Conservation (phyloP, 2,888 invertebrate species). For the Alentia gelatinosa region DNA sequence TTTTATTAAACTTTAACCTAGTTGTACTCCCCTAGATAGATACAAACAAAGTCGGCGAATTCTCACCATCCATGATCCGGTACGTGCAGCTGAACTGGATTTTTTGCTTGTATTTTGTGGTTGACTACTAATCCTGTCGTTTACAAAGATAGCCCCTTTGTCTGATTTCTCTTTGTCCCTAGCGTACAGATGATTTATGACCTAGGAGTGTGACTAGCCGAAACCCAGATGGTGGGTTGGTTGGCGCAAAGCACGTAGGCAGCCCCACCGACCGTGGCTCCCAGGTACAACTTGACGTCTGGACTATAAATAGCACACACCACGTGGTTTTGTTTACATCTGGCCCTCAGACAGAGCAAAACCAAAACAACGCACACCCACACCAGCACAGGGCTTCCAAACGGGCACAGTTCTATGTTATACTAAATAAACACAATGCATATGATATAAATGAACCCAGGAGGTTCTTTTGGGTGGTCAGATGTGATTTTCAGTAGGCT, state of each 20-base stretch:
- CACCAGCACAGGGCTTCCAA: background rate
- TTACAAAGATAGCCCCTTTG: too few species aligned
- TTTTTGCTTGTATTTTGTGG: too few species aligned
- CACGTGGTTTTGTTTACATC: slow-evolving; percentile 52
- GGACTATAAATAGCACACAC: slow-evolving; percentile 21
- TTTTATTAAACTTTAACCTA: too few species aligned
- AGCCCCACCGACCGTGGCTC: background rate
- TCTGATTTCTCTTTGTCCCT: background rate
- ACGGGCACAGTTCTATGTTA: too few species aligned
- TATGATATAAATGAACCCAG: too few species aligned
- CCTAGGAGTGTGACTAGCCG: background rate
- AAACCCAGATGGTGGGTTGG: background rate
- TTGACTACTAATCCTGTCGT: too few species aligned
- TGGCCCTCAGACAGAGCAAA: background rate
- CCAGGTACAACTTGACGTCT: slow-evolving; percentile 43
- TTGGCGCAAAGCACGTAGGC: background rate
- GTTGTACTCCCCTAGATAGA: too few species aligned
- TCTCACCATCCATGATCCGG: too few species aligned
- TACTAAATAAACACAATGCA: too few species aligned
- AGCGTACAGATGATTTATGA: background rate
- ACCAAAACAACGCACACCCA: slow-evolving; percentile 3
- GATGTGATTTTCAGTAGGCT: background rate
- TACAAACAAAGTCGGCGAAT: too few species aligned
- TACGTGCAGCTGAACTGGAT: too few species aligned
- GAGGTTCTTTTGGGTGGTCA: too few species aligned